A percentile compares a stretch with the other conserved stretches of the same genome.
These are phyloP conservation scores for Rhagium mordax DNA, from an alignment of 2,888 invertebrate genomes.

Conservation along the genomic window DNA sequence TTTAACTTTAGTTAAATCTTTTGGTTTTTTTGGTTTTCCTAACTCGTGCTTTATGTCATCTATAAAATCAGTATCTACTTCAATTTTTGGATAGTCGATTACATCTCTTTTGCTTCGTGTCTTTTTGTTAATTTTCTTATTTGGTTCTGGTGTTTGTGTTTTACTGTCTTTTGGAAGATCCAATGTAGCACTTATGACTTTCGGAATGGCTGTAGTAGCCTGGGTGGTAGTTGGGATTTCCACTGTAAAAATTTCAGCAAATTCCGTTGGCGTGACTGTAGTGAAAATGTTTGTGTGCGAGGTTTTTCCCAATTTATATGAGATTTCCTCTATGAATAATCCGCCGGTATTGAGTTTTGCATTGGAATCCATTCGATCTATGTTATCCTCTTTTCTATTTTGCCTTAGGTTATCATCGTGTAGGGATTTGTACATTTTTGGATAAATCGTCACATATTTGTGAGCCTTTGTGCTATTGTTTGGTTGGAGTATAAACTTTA, in stretches of 20 bases:
- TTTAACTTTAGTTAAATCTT: conserved; percentile 66
- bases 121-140: conserved; percentile 8
- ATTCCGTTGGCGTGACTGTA: conserved; percentile 31
- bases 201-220: conserved; percentile 50
- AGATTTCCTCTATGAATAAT: conserved; percentile 40
- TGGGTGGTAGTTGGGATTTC: conserved; percentile 46
- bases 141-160: conserved; percentile 29
- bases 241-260: conserved; percentile 35
- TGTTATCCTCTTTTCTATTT: not conserved
- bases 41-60: conserved; percentile 56
- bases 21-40: conserved; percentile 39
- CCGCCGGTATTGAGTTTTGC: conserved; percentile 5
- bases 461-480: conserved; percentile 57
- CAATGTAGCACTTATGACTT: not conserved
- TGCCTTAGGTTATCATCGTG: conserved; percentile 2
- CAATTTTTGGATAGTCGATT: conserved; percentile 56
- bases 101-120: conserved; percentile 47
- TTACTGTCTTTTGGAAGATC: not conserved
- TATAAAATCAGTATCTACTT: conserved; percentile 60
- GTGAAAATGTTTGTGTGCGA: conserved; percentile 31
- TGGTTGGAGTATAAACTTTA: conserved; percentile 60
- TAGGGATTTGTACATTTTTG: conserved; percentile 54
- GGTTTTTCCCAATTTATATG: conserved; percentile 12
- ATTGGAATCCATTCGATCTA: not conserved
- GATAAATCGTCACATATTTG: conserved; percentile 61